phyloP scores from a whole-genome alignment of 2,113 vertebrate genomes.

The Poecilia latipinna region DNA sequence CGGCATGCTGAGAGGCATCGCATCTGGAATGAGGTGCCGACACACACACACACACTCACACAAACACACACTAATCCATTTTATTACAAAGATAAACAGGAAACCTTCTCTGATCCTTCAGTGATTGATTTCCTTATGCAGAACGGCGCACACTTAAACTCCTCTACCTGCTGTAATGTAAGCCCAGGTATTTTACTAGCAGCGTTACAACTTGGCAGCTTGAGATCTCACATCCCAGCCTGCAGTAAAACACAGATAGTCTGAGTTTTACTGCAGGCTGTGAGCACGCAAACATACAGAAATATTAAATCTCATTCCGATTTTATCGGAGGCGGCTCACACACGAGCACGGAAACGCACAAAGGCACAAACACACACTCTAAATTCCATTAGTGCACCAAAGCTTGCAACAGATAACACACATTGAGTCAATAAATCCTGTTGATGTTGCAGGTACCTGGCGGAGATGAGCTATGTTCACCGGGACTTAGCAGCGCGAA shows the following conservation, averaged over 20 bases:
- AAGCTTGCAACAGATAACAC: slow-evolving; percentile 45
- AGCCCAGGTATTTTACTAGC: slow-evolving; percentile 10
- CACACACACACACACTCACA: slow-evolving; percentile 14
- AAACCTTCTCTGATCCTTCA: slow-evolving; percentile 21
- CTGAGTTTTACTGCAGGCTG: slow-evolving; percentile 36
- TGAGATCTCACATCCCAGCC: slow-evolving; percentile 1
- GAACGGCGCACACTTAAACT: background rate
- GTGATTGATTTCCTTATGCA: slow-evolving; percentile 21
- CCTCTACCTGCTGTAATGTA: background rate
- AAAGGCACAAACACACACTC: slow-evolving; percentile 16
- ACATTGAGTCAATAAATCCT: slow-evolving; percentile 42
- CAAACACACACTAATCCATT: slow-evolving; percentile 20
- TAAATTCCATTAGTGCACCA: slow-evolving; percentile 47
- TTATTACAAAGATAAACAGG: slow-evolving; percentile 23
- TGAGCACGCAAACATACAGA: slow-evolving; percentile 40
- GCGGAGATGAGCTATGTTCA: slow-evolving; percentile 98
- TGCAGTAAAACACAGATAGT: slow-evolving; percentile 27
- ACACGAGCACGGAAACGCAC: background rate
- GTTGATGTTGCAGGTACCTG: slow-evolving; percentile 81
- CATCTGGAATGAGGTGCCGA: slow-evolving; percentile 90
- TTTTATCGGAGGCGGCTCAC: slow-evolving; percentile 40
- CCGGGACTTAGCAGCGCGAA: slow-evolving; percentile 94
- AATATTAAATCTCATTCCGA: slow-evolving; percentile 48
- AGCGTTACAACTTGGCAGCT: slow-evolving; percentile 1
- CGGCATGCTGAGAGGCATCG: slow-evolving; percentile 95